Percentiles rank a stretch among this genome's conserved stretches.
Conservation (phyloP, 2,113 vertebrate genomes). For the Seriola dumerili region DNA sequence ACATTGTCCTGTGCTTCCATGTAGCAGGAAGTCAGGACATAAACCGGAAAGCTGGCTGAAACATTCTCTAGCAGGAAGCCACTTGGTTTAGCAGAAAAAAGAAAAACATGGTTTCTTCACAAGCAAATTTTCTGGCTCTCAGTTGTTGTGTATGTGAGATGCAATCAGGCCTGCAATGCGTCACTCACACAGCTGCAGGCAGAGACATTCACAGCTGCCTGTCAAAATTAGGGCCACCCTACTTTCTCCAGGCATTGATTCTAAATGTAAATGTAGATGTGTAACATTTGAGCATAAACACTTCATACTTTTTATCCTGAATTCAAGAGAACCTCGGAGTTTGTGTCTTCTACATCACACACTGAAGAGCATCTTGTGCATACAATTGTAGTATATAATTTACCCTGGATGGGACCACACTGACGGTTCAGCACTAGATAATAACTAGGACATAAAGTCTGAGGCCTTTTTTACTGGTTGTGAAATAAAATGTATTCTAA, state of each 20-base stretch:
- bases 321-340: not conserved
- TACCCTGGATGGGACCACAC: not conserved
- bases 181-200: slow-evolving; percentile 64
- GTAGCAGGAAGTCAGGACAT: not conserved
- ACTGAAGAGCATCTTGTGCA: not conserved
- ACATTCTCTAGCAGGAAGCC: slow-evolving; percentile 5
- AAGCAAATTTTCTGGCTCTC: slow-evolving; percentile 16
- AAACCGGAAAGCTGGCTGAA: not conserved
- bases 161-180: slow-evolving; percentile 68
- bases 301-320: not conserved
- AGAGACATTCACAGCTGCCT: slow-evolving; percentile 66
- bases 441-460: not conserved
- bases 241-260: slow-evolving; percentile 34
- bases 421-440: not conserved
- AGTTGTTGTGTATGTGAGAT: slow-evolving; percentile 38
- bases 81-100: slow-evolving; percentile 14
- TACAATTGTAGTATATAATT: slow-evolving; percentile 21
- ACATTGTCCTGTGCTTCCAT: not conserved
- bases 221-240: slow-evolving; percentile 63
- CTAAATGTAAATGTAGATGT: slow-evolving; percentile 46
- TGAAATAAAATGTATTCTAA: not conserved
- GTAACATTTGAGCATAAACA: slow-evolving; percentile 32
- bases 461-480: not conserved
- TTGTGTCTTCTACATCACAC: slow-evolving; percentile 13
- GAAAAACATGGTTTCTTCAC: slow-evolving; percentile 18